Conservation (phyloP, 1,140 invertebrate genomes). For the Diachasmimorpha longicaudata region DNA sequence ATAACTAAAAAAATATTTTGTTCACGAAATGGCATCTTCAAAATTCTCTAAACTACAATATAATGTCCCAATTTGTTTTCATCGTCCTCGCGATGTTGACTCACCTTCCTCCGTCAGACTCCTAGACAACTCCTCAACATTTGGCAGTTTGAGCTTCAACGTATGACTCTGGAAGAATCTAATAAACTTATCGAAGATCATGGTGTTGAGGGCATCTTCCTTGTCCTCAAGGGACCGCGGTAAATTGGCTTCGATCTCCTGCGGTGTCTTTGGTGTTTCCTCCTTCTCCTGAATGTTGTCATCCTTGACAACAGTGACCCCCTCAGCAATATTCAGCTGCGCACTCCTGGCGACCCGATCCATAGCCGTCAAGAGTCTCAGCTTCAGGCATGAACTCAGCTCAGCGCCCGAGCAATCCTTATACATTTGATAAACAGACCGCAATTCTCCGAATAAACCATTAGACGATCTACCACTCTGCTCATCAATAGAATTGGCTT, state of each 20-base stretch:
- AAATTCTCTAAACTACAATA: too few species aligned
- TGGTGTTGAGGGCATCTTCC: slow-evolving; percentile 73
- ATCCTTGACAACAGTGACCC: slow-evolving; percentile 74
- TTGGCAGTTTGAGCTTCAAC: slow-evolving; percentile 75
- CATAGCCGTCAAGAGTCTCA: slow-evolving; percentile 75
- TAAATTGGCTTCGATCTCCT: slow-evolving; percentile 71
- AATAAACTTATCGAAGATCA: slow-evolving; percentile 76
- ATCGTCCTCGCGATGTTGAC: slow-evolving; percentile 13
- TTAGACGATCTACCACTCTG: slow-evolving; percentile 52
- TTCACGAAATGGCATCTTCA: too few species aligned
- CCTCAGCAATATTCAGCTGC: slow-evolving; percentile 71
- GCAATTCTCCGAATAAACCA: slow-evolving; percentile 63
- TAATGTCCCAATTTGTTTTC: background rate
- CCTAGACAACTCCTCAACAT: slow-evolving; percentile 68
- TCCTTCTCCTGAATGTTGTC: slow-evolving; percentile 54
- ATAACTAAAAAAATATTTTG: too few species aligned
- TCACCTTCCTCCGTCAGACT: slow-evolving; percentile 65
- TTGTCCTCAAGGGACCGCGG: slow-evolving; percentile 74
- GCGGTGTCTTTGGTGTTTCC: slow-evolving; percentile 60
- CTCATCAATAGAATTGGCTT: slow-evolving; percentile 59
- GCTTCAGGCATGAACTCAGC: slow-evolving; percentile 75
- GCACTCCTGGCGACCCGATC: slow-evolving; percentile 72
- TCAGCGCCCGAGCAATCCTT: slow-evolving; percentile 77
- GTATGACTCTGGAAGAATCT: slow-evolving; percentile 78
- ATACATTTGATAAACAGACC: slow-evolving; percentile 69